Conservation (phyloP, 2,797 vertebrate species). For the Oreortyx pictus region DNA sequence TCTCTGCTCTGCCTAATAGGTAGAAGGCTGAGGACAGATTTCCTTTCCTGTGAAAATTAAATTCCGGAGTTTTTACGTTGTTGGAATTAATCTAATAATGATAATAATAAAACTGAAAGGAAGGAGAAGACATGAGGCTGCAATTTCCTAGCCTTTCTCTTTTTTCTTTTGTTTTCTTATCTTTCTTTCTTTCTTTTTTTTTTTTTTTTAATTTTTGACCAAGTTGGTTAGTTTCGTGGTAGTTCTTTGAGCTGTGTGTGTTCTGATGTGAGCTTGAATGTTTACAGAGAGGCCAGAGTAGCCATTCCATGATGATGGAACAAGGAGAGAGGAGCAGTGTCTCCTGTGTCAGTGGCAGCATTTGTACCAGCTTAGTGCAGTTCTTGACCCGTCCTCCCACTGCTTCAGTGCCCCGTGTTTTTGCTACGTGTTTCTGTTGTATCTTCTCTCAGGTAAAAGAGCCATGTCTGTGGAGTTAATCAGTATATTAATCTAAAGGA, state of each 20-base stretch:
- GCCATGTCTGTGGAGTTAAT: not conserved
- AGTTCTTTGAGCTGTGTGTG: fast-evolving
- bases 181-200: fast-evolving
- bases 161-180: fast-evolving
- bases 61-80: not conserved
- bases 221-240: not conserved
- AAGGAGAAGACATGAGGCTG: not conserved
- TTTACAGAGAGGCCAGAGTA: not conserved
- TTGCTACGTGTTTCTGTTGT: not conserved
- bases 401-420: not conserved
- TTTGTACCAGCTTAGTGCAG: not conserved
- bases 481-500: not conserved
- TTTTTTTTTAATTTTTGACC: not conserved
- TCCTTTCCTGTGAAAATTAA: slow-evolving; percentile 29
- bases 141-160: not conserved
- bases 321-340: not conserved
- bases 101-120: not conserved
- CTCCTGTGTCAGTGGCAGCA: fast-evolving
- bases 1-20: slow-evolving; percentile 12
- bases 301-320: not conserved
- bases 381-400: not conserved
- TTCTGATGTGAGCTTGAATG: not conserved
- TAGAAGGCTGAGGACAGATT: not conserved
- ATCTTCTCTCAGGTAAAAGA: not conserved
- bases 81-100: not conserved